Evolutionary conservation across 2,113 vertebrate species (phyloP).

Genomic region (Sebastes fasciatus): DNA sequence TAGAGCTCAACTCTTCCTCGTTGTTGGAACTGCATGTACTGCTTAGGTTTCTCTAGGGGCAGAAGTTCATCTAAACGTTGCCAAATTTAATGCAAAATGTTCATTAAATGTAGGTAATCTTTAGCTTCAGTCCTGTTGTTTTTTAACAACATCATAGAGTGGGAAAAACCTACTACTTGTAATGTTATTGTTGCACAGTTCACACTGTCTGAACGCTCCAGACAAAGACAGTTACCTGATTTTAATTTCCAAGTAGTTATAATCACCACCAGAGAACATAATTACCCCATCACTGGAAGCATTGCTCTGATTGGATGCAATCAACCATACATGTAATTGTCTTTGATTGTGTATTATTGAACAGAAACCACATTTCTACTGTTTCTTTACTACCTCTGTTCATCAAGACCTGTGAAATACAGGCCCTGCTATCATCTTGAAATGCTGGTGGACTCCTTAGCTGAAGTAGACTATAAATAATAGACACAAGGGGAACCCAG

Average conservation of each 20-base stretch:
- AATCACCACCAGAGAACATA: constrained; percentile 51
- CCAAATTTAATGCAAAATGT: constrained; percentile 4
- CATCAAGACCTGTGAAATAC: constrained; percentile 5
- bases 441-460: neutral
- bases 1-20: constrained; percentile 44
- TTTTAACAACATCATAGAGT: neutral
- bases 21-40: constrained; percentile 7
- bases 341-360: constrained; percentile 34
- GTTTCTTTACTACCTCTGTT: constrained; percentile 3
- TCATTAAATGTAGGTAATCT: neutral
- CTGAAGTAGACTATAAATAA: constrained; percentile 15
- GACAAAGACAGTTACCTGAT: constrained; percentile 15
- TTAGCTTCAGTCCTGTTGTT: neutral
- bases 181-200: neutral
- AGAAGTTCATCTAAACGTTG: constrained; percentile 22
- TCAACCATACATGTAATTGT: constrained; percentile 35
- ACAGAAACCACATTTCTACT: constrained; percentile 21
- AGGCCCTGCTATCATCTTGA: constrained; percentile 16
- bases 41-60: neutral
- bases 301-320: constrained; percentile 55
- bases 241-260: constrained; percentile 35
- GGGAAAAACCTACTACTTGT: neutral
- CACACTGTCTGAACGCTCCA: neutral
- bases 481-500: constrained; percentile 10
- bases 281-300: constrained; percentile 35